Evolutionary conservation across 2,797 vertebrate genomes (phyloP), one percentile per base, ranked within the genome.

Genomic region (Typhlichthys eigenmanni): DNA sequence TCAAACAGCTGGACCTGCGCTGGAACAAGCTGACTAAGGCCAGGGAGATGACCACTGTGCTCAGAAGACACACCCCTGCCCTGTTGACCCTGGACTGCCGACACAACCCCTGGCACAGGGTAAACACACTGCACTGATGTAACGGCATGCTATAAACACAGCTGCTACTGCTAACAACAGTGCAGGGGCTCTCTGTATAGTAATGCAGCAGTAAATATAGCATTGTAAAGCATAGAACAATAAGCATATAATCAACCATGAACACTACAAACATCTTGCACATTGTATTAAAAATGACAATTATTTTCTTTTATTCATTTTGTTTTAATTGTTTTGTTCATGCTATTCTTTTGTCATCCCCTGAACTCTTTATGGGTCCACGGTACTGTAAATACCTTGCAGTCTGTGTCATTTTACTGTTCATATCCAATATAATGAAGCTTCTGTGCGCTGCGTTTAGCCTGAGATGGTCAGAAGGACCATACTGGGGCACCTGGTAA

Each of bases 21-120:
- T 96, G 93, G 92, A 96, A 94, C 75, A 85, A 91, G 58, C 66
- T 96, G 73, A 94, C 90, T 76, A 92, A 83, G 12, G 78, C 87
- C 54, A 85, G 83, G 2, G 85, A 93, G 38, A 93, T 94, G 17
- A 81, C 64, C 1, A 87, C 87, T 10, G 75, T 92, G 47, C 89
- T 94, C 69, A 78, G 85, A 61, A 95, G 92, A 75, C 92, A 96
- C 5, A 70, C 90, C 3, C 78, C 89, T 13, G 81, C 66, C 17
- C 80, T 92, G 66, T 78, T 92, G 34, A 88, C 64, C 48, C 91
- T 95, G 43, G 88, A 93, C 75, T 90, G 92, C 24, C 85, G 83
- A 32, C 82, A 93, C 74, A 96, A 92, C 75, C 93, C 91, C 0
- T 94, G 94, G 94, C 88, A 85, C 72, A 92, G 83, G 87, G 91